Evolutionary conservation across 2,888 invertebrate genomes (phyloP), one percentile per base, ranked within the genome.

Genomic region (Lasioglossum malachurum): DNA sequence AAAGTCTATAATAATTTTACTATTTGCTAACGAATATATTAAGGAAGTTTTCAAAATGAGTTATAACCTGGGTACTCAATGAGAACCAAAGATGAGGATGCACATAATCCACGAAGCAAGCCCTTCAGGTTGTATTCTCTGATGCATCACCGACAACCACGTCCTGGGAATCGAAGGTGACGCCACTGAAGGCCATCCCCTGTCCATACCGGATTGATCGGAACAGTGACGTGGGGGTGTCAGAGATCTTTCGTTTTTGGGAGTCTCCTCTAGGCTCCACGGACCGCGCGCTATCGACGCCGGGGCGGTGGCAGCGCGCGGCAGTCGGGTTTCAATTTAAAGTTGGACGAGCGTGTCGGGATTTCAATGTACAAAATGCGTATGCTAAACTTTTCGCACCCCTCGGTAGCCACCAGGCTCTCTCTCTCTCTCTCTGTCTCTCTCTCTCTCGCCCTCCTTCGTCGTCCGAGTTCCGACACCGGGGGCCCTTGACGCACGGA

Each of bases 311-410:
- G 83, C 71, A 87, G 75, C 64, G 64, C 64, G 84, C 80, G 78
- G 85, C 83, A 91, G 91, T 90, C 90, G 91, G 83, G 93, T 94
- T 94, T 94, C 93, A 94, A 94, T 95, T 94, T 94, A 93, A 95
- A 93, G 92, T 95, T 93, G 87, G 88, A 87, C 90, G 90, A 89
- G 89, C 94, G 92, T 94, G 95, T 94, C 93, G 91, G 91, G 89
- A 94, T 94, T 94, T 93, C 93, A 93, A 94, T 94, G 93, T 93
- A 93, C 92, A 93, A 94, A 94, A 94, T 93, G 93, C 92, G 93
- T 94, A 94, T 94, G 94, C 93, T 94, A 94, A 95, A 94, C 92
- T 93, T 93, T 90, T 91, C 91, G 87, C 88, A 88, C 89, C 91
- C 91, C 90, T 90, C 88, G 75, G 38, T 79, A 74, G 85, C 81